Conservation (phyloP, 2,113 vertebrate genomes). For the Noctilio leporinus region DNA sequence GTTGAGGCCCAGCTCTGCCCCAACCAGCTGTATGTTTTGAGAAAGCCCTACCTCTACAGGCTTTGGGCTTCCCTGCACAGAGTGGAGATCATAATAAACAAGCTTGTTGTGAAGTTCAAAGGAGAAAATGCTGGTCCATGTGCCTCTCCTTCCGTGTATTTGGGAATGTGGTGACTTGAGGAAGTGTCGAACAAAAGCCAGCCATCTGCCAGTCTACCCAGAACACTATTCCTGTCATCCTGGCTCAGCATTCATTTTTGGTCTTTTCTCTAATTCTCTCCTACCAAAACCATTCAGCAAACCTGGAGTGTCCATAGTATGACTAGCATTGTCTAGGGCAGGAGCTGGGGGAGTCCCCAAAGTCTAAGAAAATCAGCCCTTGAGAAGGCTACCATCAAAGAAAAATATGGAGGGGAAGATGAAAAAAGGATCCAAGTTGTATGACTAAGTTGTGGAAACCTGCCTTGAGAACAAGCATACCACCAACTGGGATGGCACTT, state of each 20-base stretch:
- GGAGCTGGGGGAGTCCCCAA: not conserved
- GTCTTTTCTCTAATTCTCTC: not conserved
- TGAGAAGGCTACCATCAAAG: not conserved
- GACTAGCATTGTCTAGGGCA: not conserved
- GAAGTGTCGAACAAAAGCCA: not conserved
- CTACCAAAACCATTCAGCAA: not conserved
- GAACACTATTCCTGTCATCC: not conserved
- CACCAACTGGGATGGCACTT: not conserved
- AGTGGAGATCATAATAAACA: not conserved
- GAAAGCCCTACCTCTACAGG: not conserved
- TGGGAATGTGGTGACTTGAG: not conserved
- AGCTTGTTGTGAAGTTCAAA: not conserved
- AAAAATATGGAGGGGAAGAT: not conserved
- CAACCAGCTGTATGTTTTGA: not conserved
- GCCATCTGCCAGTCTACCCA: not conserved
- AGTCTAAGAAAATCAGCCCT: not conserved
- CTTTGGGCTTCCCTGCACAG: not conserved
- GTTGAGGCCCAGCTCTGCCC: not conserved
- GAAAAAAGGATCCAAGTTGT: not conserved
- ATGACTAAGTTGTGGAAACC: not conserved
- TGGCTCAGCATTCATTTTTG: not conserved
- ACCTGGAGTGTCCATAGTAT: not conserved
- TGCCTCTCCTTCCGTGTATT: not conserved
- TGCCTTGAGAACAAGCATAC: not conserved
- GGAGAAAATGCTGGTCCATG: not conserved